Conservation (phyloP, 2,113 vertebrate species). For the Dolichotis patagonum region DNA sequence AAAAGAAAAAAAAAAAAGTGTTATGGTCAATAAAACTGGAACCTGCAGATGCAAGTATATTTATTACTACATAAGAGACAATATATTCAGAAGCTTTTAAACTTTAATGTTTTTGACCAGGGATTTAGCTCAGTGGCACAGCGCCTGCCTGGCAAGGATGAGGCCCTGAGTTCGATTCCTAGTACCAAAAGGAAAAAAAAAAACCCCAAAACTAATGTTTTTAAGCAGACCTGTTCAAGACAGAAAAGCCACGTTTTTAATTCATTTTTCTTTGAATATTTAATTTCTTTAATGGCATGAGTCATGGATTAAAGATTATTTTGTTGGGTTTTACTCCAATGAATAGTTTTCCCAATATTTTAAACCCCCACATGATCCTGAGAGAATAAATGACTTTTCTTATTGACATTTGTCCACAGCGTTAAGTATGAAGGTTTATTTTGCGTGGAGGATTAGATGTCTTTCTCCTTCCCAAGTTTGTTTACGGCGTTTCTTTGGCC, state of each 20-base stretch:
- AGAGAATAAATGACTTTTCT: slow-evolving; percentile 24
- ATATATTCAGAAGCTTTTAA: slow-evolving; percentile 15
- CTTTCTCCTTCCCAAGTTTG: not conserved
- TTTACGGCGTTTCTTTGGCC: not conserved
- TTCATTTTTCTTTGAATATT: slow-evolving; percentile 40
- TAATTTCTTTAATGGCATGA: not conserved
- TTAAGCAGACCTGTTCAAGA: slow-evolving; percentile 24
- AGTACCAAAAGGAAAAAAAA: too few relatives aligned
- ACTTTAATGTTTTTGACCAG: slow-evolving; percentile 8
- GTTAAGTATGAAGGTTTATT: not conserved
- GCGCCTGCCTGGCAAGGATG: too few relatives aligned
- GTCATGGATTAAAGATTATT: slow-evolving; percentile 26
- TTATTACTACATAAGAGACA: not conserved
- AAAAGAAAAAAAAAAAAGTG: too few relatives aligned
- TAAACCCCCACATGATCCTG: not conserved
- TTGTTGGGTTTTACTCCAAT: slow-evolving; percentile 8
- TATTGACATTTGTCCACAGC: not conserved
- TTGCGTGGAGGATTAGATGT: not conserved
- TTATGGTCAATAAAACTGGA: slow-evolving; percentile 47
- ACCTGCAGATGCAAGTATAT: not conserved
- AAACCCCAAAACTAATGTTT: not conserved
- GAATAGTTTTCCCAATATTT: slow-evolving; percentile 34
- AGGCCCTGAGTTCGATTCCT: too few relatives aligned
- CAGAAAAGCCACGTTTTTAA: slow-evolving; percentile 2
- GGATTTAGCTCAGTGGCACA: too few relatives aligned